Base-by-base conservation (phyloP, 2,113 vertebrate species). In the Willisornis vidua region DNA sequence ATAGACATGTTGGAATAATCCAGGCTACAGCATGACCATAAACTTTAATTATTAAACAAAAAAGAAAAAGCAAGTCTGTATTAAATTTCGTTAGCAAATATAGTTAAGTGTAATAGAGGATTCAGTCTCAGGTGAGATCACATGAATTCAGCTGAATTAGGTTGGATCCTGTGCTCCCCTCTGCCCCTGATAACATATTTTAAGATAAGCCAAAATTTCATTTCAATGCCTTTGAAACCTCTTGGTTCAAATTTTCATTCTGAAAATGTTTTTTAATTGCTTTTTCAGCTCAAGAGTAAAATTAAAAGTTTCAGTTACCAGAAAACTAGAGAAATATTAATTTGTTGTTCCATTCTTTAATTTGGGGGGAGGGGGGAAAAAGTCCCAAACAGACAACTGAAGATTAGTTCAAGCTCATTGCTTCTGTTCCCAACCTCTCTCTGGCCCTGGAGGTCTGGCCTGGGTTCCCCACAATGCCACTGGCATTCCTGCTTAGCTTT, bases 381-480 rank as follows among this genome's bases (percentile, higher is more conserved):
- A 14, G 1, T 3, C 10, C 3, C 12, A 29, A 11, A 48, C 43
- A 52, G 8, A 13, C 1, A 2, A 31, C 9, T 65, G 14, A 23
- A 54, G 28, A 71, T 24, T 15, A 80, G 3, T 68, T 68, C 54
- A 58, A 46, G 35, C 8, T 66, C 41, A 68, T 22, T 62, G 13
- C 24, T 70, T 65, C 46, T 70, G 23, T 61, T 77, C 19, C n/a
- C 54, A 49, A 1, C 5, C 8, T 49, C 43, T 11, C 15, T 51
- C 45, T 59, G 59, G 14, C 35, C 51, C 33, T n/a, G 25, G 29
- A 31, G 1, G 1, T 57, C 39, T 72, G 52, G 17, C 17, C 55
- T 73, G 63, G 5, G 22, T 7, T 87, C 19, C 25, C 55, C 0
- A 2, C 0, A 0, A 20, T 4, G 3, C 16, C 33, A 29, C 29